Percentiles rank a stretch among this genome's conserved stretches.
These are phyloP conservation scores for Anser brachyrhynchus DNA, from an alignment of 2,113 vertebrate species.

Conservation along the genomic window DNA sequence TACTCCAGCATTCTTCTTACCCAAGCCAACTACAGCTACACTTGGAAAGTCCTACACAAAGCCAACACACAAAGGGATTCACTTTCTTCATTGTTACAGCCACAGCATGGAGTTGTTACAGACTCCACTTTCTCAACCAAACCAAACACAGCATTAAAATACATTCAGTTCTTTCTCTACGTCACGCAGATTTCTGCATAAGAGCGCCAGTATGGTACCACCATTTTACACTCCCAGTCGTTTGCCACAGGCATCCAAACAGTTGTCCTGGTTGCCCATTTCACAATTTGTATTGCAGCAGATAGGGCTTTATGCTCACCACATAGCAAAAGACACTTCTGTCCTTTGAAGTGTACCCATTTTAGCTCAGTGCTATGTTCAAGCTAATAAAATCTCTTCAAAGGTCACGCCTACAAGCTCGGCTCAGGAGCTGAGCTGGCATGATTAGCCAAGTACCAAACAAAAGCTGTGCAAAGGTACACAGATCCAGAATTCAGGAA, in stretches of 20 bases:
- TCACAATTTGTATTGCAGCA: neutral
- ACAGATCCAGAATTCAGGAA: neutral
- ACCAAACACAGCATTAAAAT: neutral
- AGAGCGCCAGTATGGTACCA: neutral
- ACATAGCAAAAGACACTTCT: neutral
- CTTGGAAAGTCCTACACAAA: conserved; percentile 88
- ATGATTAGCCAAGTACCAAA: neutral
- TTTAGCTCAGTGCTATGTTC: neutral
- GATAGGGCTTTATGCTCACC: neutral
- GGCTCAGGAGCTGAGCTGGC: neutral
- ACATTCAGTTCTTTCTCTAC: neutral
- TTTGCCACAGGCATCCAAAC: neutral
- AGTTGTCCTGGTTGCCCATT: neutral
- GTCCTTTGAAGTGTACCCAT: neutral
- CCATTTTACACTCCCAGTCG: neutral
- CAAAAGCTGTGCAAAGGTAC: neutral
- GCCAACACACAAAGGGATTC: neutral
- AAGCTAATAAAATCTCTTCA: neutral
- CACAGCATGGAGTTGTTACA: neutral
- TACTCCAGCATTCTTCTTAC: conserved; percentile 81
- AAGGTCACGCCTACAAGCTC: neutral
- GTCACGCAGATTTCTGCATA: neutral
- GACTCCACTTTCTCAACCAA: neutral
- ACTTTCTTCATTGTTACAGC: neutral
- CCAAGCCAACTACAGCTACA: conserved; percentile 89